Evolutionary conservation across 1,140 invertebrate species (phyloP), one percentile per base, ranked within the genome.

Genomic region (Spodoptera litura): DNA sequence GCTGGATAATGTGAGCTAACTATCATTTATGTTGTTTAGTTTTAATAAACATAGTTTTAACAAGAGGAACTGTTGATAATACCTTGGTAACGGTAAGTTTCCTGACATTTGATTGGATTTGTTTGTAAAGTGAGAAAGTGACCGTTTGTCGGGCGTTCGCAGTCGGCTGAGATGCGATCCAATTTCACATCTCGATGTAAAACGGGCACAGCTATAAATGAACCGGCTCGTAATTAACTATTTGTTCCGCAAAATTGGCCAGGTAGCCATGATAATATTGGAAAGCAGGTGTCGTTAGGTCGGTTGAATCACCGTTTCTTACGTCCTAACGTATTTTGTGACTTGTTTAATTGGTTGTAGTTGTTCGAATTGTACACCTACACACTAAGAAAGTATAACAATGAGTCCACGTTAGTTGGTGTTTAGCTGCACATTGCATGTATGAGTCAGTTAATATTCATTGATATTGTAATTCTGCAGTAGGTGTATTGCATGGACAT

Each of bases 51-150:
- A 64, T 81, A 77, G 76, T 81, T 87, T 81, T 78, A 84, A 79
- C 52, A 68, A 70, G 58, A 55, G 64, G 71, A 83, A 31, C 44
- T 52, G n/a, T 8, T n/a, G 35, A 73, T 58, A 61, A 73, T 76
- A 76, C 70, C 51, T 64, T 59, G 66, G 66, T 89, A 91, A 91
- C 88, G 88, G 92, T 94, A 88, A 91, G 92, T 89, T 86, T 90
- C 74, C 81, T 86, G 86, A 87, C 83, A 89, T 89, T 88, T 87
- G 83, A 88, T 76, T 81, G 62, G 87, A 88, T 91, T 92, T 94
- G 92, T 93, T 94, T 92, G 90, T 91, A 89, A 85, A 87, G 81
- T 81, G 83, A 86, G 88, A 91, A 91, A 91, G 91, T 91, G 84
- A 92, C 89, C 89, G 91, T 91, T 80, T 92, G 88, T 89, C 83